phyloP scores from a whole-genome alignment of 23 tunicate species.

The Clavelina lepadiformis region DNA sequence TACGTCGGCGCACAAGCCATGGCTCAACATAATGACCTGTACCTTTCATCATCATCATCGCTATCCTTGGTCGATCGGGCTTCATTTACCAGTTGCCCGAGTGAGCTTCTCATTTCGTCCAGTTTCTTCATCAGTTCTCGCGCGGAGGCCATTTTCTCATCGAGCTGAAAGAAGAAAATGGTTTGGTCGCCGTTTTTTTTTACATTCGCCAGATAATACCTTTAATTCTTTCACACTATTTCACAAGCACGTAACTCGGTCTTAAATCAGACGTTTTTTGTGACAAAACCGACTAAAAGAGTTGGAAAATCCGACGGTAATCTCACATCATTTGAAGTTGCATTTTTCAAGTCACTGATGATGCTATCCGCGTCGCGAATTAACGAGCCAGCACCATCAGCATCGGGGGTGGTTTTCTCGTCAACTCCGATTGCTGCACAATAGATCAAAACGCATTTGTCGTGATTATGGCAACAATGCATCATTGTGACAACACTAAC shows the following conservation, averaged over 20 bases:
- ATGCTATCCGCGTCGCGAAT: not conserved
- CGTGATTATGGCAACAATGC: too few relatives aligned
- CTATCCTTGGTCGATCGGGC: constrained; percentile 17
- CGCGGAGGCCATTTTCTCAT: constrained; percentile 21
- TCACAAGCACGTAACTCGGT: not conserved
- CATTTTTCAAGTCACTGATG: not conserved
- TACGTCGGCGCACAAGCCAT: too few relatives aligned
- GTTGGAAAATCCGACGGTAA: too few relatives aligned
- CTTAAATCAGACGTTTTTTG: too few relatives aligned
- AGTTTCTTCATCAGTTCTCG: constrained; percentile 21
- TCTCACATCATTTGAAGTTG: constrained; percentile 1
- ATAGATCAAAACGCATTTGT: too few relatives aligned
- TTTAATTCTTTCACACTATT: not conserved
- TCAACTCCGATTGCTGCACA: too few relatives aligned
- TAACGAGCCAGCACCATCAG: not conserved
- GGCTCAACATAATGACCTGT: too few relatives aligned
- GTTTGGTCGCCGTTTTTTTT: not conserved
- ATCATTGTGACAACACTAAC: too few relatives aligned
- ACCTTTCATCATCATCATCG: too few relatives aligned
- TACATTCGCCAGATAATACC: not conserved
- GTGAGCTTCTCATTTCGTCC: constrained; percentile 25
- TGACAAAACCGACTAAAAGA: too few relatives aligned
- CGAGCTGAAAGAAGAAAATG: constrained; percentile 20
- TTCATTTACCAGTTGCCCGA: constrained; percentile 31
- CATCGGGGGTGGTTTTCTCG: too few relatives aligned